Evolutionary conservation across 2,888 invertebrate species (phyloP).

Genomic region (Dendrolimus pini): DNA sequence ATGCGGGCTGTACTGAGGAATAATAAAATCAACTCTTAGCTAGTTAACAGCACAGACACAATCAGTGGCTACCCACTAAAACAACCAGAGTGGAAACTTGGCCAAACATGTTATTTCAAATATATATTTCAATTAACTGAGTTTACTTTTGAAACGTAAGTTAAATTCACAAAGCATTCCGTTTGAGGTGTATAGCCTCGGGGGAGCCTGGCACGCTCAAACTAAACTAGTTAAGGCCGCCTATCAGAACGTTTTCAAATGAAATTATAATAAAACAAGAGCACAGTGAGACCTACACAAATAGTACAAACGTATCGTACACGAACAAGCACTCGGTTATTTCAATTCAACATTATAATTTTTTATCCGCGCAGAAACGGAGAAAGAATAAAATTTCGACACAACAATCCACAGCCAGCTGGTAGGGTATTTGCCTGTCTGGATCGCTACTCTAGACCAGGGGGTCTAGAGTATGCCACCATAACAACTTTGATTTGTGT

Average conservation of each 20-base stretch:
- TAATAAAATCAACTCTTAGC: no score
- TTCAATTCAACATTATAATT: no score
- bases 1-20: no score
- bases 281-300: constrained; percentile 24
- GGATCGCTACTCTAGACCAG: no score
- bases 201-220: constrained; percentile 29
- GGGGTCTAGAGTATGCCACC: no score
- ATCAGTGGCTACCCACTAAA: no score
- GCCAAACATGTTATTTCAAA: constrained; percentile 49
- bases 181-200: constrained; percentile 46
- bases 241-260: constrained; percentile 32
- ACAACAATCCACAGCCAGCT: no score
- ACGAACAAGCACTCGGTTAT: background rate
- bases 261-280: constrained; percentile 27
- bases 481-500: no score
- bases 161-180: constrained; percentile 60
- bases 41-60: no score
- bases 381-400: no score
- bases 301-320: constrained; percentile 19
- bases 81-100: constrained; percentile 11
- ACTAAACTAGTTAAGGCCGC: constrained; percentile 37
- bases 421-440: no score
- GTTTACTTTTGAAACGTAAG: constrained; percentile 61
- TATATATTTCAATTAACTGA: constrained; percentile 65
- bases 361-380: no score